Base-by-base conservation (phyloP, 2,113 vertebrate species). In the Bubo blakistoni region DNA sequence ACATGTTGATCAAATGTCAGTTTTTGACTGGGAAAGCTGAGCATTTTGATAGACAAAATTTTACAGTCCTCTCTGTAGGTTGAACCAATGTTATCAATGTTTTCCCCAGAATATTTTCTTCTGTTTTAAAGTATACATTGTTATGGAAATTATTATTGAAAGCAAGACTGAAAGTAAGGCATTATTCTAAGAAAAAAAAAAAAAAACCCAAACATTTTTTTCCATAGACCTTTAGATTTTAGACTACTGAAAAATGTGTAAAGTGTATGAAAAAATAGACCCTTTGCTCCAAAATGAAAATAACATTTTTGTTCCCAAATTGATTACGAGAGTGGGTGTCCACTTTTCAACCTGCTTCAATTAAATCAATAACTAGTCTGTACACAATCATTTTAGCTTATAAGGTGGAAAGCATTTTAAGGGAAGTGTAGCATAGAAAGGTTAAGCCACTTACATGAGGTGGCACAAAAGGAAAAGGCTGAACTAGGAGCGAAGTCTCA, bases 191-290 rank as follows among this genome's bases (percentile, higher is more conserved):
- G 22, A 0, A 0, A 9, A 13, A 4, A 69, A 66, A 20, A 42
- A 7, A 0, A 0, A 9, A 13, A 4, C n/a, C n/a, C n/a, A 1
- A n/a, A 8, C 11, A 15, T 32, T 11, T 42, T 89, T 81, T 83
- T 22, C 12, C 30, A 6, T 15, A 47, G 30, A 7, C 34, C 19
- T 49, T 77, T 78, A 38, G 19, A 63, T 86, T 80, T 93, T 71
- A 42, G 71, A 65, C 40, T 77, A 24, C 25, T 62, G 49, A 69
- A 81, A 88, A 78, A 77, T 36, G 9, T 74, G 20, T 46, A 20
- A 84, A 76, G 4, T n/a, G 2, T n/a, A 29, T 38, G 5, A 67
- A 87, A 71, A 76, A 30, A 10, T 29, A 61, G 25, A 73, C 9
- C 15, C 13, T 61, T 65, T 54, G 9, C 46, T 88, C 29, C 67